Evolutionary conservation across 1,140 invertebrate species (phyloP).

Genomic region (Solenopsis fugax): DNA sequence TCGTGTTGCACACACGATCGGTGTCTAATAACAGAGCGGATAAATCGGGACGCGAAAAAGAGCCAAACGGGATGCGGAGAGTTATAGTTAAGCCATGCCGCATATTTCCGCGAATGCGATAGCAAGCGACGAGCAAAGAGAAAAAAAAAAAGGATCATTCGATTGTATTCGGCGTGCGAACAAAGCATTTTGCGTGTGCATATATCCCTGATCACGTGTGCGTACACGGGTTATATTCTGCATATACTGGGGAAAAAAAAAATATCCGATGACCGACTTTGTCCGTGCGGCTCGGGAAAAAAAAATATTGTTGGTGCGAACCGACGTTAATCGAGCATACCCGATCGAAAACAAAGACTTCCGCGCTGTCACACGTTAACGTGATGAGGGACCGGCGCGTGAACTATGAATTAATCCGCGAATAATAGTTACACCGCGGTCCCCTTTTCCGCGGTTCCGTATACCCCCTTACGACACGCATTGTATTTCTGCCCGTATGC

Average conservation of each 20-base stretch:
- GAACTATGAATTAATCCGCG: conserved; percentile 46
- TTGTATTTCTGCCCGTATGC: conserved; percentile 27
- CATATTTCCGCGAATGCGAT: conserved; percentile 10
- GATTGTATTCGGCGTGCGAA: conserved; percentile 19
- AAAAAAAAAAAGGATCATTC: conserved; percentile 14
- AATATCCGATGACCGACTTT: conserved; percentile 36
- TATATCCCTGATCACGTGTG: conserved; percentile 4
- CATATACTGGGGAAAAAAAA: not conserved
- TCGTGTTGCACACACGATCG: conserved; percentile 29
- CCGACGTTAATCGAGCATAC: conserved; percentile 40
- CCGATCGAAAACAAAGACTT: conserved; percentile 53
- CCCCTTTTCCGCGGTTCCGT: not conserved
- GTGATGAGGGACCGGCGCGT: not conserved
- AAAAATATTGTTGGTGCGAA: conserved; percentile 41
- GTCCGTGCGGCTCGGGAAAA: not conserved
- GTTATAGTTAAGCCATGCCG: conserved; percentile 29
- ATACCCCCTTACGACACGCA: conserved; percentile 30
- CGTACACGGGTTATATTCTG: not conserved
- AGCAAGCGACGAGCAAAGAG: not conserved
- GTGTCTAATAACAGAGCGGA: conserved; percentile 32
- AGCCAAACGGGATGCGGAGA: not conserved
- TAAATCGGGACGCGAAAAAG: conserved; percentile 3
- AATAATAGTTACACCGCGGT: conserved; percentile 18
- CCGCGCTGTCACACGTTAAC: conserved; percentile 2
- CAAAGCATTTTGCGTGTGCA: not conserved